Evolutionary conservation across 2,113 vertebrate species (phyloP), one percentile per base, ranked within the genome.

Genomic region (Pterocles burchelli): DNA sequence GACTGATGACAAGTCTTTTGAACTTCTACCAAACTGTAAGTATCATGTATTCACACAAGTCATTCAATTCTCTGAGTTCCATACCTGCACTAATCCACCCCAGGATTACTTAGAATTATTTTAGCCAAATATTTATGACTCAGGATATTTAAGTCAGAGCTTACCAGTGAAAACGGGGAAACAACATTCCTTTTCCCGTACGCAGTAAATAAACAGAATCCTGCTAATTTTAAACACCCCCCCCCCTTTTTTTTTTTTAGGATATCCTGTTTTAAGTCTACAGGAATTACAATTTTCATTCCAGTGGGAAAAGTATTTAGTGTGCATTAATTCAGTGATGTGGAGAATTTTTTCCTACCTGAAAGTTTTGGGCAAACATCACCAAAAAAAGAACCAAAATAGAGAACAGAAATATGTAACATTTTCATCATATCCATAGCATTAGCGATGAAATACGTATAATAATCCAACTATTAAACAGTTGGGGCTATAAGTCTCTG

Each of bases 101-200:
- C 57, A 46, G 80, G 84, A 92, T 92, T 92, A 87, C 55, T 81
- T 81, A 48, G 61, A 81, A 71, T 93, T 90, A 89, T 93, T 92
- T 92, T 95, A 95, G 93, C 68, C 77, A 95, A 93, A 92, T 93
- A 93, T 95, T 92, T 97, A 90, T 92, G 72, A 86, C 79, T 95
- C 28, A 11, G 83, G 94, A 36, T 91, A 88, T 93, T 83, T 94
- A 86, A 91, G 49, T 75, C 82, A 70, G 83, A 73, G 63, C 92
- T 95, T 28, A 84, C 17, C 55, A 80, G 68, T 77, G 83, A 75
- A 84, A 89, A 90, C 0, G 6, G 55, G 41, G 55, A 70, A 89
- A 90, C 5, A n/a, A 59, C 73, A 74, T 80, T 96, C 82, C 83
- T 83, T 95, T 89, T 73, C 55, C 51, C 34, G n/a, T 84, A 57